Evolutionary conservation across 2,797 vertebrate genomes (phyloP).

Genomic region (Esox masquinongy): DNA sequence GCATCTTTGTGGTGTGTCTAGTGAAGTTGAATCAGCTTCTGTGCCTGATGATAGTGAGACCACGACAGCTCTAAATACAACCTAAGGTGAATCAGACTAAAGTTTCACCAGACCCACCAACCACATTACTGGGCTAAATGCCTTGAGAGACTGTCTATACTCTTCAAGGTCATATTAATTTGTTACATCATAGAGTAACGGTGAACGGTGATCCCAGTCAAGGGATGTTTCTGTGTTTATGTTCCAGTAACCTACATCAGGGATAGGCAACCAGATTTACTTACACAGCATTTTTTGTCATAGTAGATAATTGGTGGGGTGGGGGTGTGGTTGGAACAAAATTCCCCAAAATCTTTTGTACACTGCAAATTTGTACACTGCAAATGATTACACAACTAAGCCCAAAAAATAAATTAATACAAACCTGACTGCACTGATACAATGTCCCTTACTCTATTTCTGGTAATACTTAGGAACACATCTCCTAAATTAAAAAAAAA

Average conservation of each 20-base stretch:
- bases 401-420: no score
- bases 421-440: no score
- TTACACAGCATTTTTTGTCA: no score
- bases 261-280: no score
- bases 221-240: slow-evolving; percentile 1
- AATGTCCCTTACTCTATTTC: no score
- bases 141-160: background rate
- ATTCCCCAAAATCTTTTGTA: no score
- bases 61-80: background rate
- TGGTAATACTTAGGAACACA: no score
- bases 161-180: slow-evolving; percentile 15
- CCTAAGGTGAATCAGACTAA: background rate
- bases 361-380: no score
- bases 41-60: background rate
- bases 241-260: slow-evolving; percentile 7
- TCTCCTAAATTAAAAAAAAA: no score
- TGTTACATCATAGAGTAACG: slow-evolving; percentile 11
- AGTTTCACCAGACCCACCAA: slow-evolving; percentile 11
- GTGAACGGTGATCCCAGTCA: slow-evolving; percentile 16
- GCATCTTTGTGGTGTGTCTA: background rate
- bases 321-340: no score
- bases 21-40: background rate
- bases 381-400: no score
- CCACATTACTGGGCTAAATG: slow-evolving; percentile 8
- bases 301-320: no score